Percentiles rank a stretch among this genome's conserved stretches.
Conservation (phyloP, 2,888 invertebrate species). For the Stenodera caucasica region DNA sequence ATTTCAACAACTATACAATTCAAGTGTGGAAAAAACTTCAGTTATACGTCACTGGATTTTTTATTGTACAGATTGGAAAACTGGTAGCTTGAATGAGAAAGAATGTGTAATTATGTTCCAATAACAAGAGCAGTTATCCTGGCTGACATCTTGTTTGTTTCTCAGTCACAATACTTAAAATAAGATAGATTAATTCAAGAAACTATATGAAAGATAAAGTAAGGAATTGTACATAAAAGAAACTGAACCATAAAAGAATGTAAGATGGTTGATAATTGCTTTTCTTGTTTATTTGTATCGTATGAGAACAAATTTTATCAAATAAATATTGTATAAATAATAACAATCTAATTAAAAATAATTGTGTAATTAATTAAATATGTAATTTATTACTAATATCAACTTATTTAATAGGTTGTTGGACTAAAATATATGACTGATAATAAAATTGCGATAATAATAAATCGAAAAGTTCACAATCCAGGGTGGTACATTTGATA, state of each 20-base stretch:
- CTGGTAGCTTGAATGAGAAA: background rate
- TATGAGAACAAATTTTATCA: slow-evolving; percentile 1
- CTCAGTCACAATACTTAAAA: background rate
- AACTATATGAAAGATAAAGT: background rate
- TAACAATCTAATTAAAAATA: slow-evolving; percentile 16
- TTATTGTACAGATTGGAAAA: slow-evolving; percentile 1
- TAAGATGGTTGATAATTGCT: slow-evolving; percentile 2
- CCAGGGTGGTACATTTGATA: background rate
- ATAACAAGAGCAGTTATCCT: slow-evolving; percentile 7
- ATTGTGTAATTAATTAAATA: slow-evolving; percentile 16
- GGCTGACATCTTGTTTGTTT: slow-evolving; percentile 1
- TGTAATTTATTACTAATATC: slow-evolving; percentile 12
- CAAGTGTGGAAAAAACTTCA: background rate
- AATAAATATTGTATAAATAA: background rate
- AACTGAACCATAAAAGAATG: slow-evolving; percentile 1
- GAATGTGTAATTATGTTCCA: slow-evolving; percentile 6
- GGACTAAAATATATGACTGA: background rate
- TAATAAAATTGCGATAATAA: slow-evolving; percentile 2
- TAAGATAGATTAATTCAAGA: background rate
- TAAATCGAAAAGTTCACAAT: background rate
- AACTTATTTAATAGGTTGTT: slow-evolving; percentile 6
- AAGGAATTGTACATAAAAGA: background rate
- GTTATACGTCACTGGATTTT: background rate
- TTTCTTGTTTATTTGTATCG: background rate
- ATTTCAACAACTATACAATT: no score